phyloP scores from a whole-genome alignment of 2,888 invertebrate genomes.

The Tholera decimalis region DNA sequence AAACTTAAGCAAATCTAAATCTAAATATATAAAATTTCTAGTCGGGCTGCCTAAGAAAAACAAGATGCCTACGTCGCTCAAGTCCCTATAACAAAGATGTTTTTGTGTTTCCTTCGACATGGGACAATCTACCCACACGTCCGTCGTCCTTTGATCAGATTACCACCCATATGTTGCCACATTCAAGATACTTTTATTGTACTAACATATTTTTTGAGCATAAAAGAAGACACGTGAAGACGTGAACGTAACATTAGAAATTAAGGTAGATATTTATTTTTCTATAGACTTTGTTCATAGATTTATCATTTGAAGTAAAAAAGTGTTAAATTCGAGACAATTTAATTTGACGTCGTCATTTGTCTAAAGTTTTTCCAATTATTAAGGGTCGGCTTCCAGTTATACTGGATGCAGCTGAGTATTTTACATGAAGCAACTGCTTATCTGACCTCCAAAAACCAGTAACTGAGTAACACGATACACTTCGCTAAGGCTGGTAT shows the following conservation, averaged over 20 bases:
- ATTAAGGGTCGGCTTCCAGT: too few species aligned
- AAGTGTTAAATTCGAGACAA: not conserved
- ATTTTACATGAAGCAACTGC: too few species aligned
- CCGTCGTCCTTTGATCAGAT: constrained; percentile 28
- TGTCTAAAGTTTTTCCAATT: too few species aligned
- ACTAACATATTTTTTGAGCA: not conserved
- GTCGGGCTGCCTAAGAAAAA: not conserved
- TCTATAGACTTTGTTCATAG: not conserved
- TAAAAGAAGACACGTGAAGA: too few species aligned
- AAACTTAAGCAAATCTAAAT: constrained; percentile 3
- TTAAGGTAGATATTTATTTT: not conserved
- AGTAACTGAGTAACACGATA: too few species aligned
- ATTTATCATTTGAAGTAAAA: not conserved
- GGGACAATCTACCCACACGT: constrained; percentile 13
- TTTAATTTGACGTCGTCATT: not conserved
- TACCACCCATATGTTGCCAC: constrained; percentile 22
- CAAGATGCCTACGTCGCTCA: constrained; percentile 1
- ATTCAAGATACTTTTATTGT: constrained; percentile 20
- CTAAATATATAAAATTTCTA: constrained; percentile 14
- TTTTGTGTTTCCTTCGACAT: constrained; percentile 17
- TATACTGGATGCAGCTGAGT: too few species aligned
- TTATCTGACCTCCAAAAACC: too few species aligned
- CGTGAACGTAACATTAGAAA: not conserved
- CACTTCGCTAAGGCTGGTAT: too few species aligned
- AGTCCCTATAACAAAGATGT: constrained; percentile 26